Evolutionary conservation across 2,888 invertebrate genomes (phyloP).

Genomic region (Quadroppia sp.): DNA sequence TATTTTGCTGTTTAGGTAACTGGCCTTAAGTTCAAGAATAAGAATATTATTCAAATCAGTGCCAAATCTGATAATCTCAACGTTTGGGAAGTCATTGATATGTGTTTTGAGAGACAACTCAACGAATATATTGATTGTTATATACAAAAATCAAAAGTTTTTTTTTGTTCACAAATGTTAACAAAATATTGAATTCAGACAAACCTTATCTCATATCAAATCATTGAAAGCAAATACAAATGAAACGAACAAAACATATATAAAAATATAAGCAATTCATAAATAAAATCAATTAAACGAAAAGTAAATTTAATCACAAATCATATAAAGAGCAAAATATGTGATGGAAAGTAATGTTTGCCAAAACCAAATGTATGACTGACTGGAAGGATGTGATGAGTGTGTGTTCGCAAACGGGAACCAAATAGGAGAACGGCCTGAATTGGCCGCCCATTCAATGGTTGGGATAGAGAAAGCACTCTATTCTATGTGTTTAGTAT

Average conservation of each 20-base stretch:
- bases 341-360: too few relatives aligned
- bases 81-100: neutral
- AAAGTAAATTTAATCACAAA: too few relatives aligned
- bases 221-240: neutral
- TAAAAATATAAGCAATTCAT: neutral
- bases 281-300: neutral
- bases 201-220: too few relatives aligned
- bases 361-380: too few relatives aligned
- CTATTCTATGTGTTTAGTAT: neutral
- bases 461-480: neutral
- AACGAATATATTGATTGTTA: too few relatives aligned
- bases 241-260: neutral
- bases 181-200: too few relatives aligned
- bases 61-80: neutral
- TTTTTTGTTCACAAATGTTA: too few relatives aligned
- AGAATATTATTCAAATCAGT: neutral
- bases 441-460: too few relatives aligned
- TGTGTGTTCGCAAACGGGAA: neutral
- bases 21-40: slow-evolving; percentile 30
- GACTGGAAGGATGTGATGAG: neutral
- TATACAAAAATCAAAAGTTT: too few relatives aligned
- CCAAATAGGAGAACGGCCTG: too few relatives aligned
- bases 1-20: slow-evolving; percentile 9
- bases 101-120: too few relatives aligned
- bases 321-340: too few relatives aligned